phyloP scores from a whole-genome alignment of 2,888 invertebrate genomes.

The Drosophila meridionalis region DNA sequence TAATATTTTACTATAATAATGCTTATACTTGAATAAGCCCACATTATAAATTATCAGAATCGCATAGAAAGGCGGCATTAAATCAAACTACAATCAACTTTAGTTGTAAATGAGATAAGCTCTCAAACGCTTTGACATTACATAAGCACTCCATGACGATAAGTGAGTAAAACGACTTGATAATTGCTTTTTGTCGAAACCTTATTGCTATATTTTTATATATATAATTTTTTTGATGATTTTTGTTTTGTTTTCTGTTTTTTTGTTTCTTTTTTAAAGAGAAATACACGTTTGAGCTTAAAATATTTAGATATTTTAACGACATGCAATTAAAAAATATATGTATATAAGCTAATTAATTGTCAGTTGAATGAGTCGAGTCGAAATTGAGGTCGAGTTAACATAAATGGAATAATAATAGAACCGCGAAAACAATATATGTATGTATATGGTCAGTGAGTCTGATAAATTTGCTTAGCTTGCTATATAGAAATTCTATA shows the following conservation, averaged over 20 bases:
- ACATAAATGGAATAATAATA: slow-evolving; percentile 69
- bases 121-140: background rate
- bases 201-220: slow-evolving; percentile 75
- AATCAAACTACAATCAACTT: background rate
- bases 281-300: slow-evolving; percentile 80
- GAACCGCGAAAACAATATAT: slow-evolving; percentile 42
- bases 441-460: slow-evolving; percentile 35
- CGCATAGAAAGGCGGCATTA: background rate
- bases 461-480: slow-evolving; percentile 72
- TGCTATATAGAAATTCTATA: slow-evolving; percentile 66
- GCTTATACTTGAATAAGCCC: background rate
- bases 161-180: slow-evolving; percentile 19
- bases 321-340: slow-evolving; percentile 75
- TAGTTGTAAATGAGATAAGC: background rate
- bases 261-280: slow-evolving; percentile 77
- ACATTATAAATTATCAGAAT: background rate
- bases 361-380: slow-evolving; percentile 67
- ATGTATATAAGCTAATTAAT: slow-evolving; percentile 58
- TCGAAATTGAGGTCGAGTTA: slow-evolving; percentile 28
- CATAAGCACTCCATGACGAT: background rate
- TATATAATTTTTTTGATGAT: slow-evolving; percentile 61
- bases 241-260: slow-evolving; percentile 67
- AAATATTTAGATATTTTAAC: slow-evolving; percentile 78
- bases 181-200: slow-evolving; percentile 67
- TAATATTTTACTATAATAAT: background rate